Percentiles rank a stretch among this genome's conserved stretches.
phyloP scores from a whole-genome alignment of 2,888 invertebrate genomes.

The Monoplex corrugatus region DNA sequence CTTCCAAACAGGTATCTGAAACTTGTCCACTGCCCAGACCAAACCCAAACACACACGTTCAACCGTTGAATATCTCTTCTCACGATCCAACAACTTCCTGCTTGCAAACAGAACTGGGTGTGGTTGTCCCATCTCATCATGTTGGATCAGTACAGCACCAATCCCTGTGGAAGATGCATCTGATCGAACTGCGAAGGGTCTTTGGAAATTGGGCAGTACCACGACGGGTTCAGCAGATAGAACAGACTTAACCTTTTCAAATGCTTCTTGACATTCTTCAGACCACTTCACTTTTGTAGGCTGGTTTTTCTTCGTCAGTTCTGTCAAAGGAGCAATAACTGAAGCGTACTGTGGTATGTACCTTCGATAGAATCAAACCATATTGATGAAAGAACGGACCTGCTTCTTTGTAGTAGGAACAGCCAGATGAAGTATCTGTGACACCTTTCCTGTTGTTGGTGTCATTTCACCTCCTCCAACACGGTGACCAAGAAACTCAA shows the following conservation, averaged over 20 bases:
- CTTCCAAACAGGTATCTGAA: not conserved
- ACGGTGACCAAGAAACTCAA: not conserved
- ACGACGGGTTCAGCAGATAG: not conserved
- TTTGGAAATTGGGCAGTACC: not conserved
- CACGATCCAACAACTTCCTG: not conserved
- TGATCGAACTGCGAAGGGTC: conserved; percentile 28
- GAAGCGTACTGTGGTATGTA: not conserved
- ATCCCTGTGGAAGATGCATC: conserved; percentile 44
- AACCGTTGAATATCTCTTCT: not conserved
- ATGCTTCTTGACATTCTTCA: not conserved
- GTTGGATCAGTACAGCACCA: conserved; percentile 40
- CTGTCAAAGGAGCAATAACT: not conserved
- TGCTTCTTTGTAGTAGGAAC: not conserved
- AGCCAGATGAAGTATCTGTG: not conserved
- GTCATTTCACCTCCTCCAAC: not conserved
- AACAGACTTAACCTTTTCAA: not conserved
- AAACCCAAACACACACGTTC: not conserved
- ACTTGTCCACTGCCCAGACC: not conserved
- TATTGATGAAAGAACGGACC: too few species aligned
- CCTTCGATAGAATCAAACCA: not conserved
- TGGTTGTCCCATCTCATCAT: not conserved
- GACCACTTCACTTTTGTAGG: not conserved
- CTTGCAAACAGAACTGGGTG: not conserved
- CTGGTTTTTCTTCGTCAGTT: not conserved
- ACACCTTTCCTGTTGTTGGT: not conserved